phyloP scores from a whole-genome alignment of 2,888 invertebrate genomes.

The Melikaiella ostensackeni region DNA sequence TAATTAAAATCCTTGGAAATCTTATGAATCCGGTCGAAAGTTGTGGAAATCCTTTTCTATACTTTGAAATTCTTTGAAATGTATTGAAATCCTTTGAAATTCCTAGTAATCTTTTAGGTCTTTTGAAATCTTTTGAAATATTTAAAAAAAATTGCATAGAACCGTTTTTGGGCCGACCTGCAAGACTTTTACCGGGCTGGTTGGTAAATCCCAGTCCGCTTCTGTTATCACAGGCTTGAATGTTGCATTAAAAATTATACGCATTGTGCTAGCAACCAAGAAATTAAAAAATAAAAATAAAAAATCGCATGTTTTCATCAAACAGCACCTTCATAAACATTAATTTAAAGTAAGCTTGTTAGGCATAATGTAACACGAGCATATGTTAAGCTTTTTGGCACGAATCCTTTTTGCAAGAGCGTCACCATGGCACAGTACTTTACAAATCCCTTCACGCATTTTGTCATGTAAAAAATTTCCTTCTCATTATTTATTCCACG shows the following conservation, averaged over 20 bases:
- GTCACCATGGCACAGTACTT: slow-evolving; percentile 19
- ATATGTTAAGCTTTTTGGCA: slow-evolving; percentile 21
- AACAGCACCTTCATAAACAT: slow-evolving; percentile 3
- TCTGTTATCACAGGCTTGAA: not conserved
- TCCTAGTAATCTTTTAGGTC: too few species aligned
- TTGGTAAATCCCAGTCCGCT: too few species aligned
- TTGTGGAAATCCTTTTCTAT: too few species aligned
- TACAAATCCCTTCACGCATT: slow-evolving; percentile 37
- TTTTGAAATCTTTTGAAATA: too few species aligned
- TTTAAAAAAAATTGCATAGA: too few species aligned
- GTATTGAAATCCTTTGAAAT: too few species aligned
- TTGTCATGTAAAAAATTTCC: slow-evolving; percentile 36
- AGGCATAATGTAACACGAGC: slow-evolving; percentile 19
- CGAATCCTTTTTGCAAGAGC: slow-evolving; percentile 31
- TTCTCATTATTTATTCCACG: slow-evolving; percentile 6
- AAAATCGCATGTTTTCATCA: slow-evolving; percentile 9
- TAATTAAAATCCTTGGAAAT: too few species aligned
- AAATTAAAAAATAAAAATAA: not conserved
- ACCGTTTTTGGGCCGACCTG: too few species aligned
- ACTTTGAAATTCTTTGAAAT: too few species aligned
- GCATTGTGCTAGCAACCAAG: not conserved
- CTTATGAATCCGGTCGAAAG: too few species aligned
- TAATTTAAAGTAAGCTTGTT: slow-evolving; percentile 39
- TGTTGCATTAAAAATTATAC: not conserved
- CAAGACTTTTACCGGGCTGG: too few species aligned